Conservation (phyloP, 1,140 invertebrate species). For the Rhagoletis zephyria region DNA sequence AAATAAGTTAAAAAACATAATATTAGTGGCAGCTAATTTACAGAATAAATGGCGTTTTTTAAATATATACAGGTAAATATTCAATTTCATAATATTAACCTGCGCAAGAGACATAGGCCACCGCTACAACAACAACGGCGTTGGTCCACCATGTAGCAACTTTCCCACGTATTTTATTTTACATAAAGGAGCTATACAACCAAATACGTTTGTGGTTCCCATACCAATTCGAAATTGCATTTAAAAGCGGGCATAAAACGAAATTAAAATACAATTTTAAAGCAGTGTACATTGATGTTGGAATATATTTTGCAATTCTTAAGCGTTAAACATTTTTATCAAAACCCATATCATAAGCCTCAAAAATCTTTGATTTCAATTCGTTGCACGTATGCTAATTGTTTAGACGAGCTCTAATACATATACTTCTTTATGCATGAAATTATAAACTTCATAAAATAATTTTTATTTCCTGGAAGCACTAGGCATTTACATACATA, state of each 20-base stretch:
- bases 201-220: neutral
- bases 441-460: neutral
- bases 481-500: neutral
- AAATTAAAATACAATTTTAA: neutral
- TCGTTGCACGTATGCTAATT: neutral
- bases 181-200: neutral
- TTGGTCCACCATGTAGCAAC: neutral
- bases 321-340: slow-evolving; percentile 25
- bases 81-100: neutral
- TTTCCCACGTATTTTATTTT: slow-evolving; percentile 12
- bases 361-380: neutral
- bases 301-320: neutral
- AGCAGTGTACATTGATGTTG: neutral
- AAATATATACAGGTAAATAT: neutral
- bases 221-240: neutral
- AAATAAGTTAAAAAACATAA: neutral
- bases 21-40: neutral
- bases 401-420: slow-evolving; percentile 21
- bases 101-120: neutral
- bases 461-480: neutral
- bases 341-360: neutral
- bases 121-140: too few relatives aligned
- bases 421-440: neutral
- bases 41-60: neutral
- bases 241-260: neutral